Evolutionary conservation across 1,140 invertebrate genomes (phyloP).

Genomic region (Brachionus angularis): DNA sequence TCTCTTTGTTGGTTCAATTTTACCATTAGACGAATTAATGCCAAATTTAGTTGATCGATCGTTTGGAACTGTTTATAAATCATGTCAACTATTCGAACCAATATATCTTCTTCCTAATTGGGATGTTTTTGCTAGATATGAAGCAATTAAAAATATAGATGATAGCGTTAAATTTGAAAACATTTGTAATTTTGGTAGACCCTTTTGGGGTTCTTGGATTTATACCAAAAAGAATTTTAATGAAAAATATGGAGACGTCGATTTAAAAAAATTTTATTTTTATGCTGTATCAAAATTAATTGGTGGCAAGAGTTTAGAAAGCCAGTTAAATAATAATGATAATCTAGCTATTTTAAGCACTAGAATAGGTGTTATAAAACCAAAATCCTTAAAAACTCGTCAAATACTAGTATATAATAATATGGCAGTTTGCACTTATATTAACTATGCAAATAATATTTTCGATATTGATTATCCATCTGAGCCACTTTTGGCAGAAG

Average conservation of each 20-base stretch:
- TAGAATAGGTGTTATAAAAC: not conserved
- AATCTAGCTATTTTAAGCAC: not conserved
- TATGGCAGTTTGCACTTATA: constrained; percentile 12
- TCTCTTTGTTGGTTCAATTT: constrained; percentile 5
- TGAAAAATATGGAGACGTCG: not conserved
- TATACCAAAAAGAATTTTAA: constrained; percentile 5
- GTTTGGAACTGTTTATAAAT: not conserved
- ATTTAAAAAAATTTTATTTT: not conserved
- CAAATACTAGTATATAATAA: constrained; percentile 7
- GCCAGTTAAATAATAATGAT: not conserved
- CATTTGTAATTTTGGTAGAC: not conserved
- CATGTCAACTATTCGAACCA: not conserved
- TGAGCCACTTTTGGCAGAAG: constrained; percentile 18
- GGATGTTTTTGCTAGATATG: not conserved
- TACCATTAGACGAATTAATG: not conserved
- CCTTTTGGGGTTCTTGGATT: constrained; percentile 12
- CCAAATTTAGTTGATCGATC: not conserved
- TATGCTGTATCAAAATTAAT: not conserved
- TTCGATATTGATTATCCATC: constrained; percentile 33
- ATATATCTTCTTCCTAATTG: constrained; percentile 30
- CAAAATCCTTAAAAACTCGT: not conserved
- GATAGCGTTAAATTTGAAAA: not conserved
- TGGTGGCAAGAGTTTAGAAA: constrained; percentile 1
- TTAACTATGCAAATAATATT: not conserved
- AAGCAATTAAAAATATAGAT: not conserved